Evolutionary conservation across 2,113 vertebrate species (phyloP).

Genomic region (Abramis brama): DNA sequence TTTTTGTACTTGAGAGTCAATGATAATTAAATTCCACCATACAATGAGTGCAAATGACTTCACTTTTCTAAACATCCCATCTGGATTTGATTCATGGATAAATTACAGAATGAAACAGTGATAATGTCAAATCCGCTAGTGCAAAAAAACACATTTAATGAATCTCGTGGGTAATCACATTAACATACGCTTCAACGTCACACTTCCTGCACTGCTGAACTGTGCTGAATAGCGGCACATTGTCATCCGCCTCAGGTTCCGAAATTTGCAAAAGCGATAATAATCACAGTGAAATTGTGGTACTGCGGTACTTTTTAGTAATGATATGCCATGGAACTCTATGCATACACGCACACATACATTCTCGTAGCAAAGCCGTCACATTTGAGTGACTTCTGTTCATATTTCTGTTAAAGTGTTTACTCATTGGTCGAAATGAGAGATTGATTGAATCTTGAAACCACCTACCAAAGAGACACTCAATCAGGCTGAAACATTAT

Average conservation of each 20-base stretch:
- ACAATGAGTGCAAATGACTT: background rate
- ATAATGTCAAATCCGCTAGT: conserved; percentile 1
- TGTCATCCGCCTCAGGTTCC: background rate
- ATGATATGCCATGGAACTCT: background rate
- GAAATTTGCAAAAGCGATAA: background rate
- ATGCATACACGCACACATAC: background rate
- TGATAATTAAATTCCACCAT: background rate
- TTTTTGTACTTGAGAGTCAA: background rate
- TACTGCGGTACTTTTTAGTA: background rate
- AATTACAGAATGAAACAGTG: conserved; percentile 8
- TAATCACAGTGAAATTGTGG: background rate
- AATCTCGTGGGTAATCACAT: conserved; percentile 23
- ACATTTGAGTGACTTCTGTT: conserved; percentile 58
- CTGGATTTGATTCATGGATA: background rate
- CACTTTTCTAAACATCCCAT: conserved; percentile 10
- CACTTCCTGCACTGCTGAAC: conserved; percentile 15
- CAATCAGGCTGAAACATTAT: conserved; percentile 74
- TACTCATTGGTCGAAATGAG: conserved; percentile 71
- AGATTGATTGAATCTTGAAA: conserved; percentile 68
- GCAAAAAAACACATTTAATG: conserved; percentile 23
- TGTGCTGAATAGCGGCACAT: background rate
- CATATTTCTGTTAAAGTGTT: conserved; percentile 68
- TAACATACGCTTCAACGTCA: conserved; percentile 19
- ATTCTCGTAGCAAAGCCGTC: conserved; percentile 26
- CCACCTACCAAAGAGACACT: conserved; percentile 68